These are phyloP conservation scores for Microtus oregoni DNA, from an alignment of 2,113 vertebrate genomes.

Conservation along the genomic window DNA sequence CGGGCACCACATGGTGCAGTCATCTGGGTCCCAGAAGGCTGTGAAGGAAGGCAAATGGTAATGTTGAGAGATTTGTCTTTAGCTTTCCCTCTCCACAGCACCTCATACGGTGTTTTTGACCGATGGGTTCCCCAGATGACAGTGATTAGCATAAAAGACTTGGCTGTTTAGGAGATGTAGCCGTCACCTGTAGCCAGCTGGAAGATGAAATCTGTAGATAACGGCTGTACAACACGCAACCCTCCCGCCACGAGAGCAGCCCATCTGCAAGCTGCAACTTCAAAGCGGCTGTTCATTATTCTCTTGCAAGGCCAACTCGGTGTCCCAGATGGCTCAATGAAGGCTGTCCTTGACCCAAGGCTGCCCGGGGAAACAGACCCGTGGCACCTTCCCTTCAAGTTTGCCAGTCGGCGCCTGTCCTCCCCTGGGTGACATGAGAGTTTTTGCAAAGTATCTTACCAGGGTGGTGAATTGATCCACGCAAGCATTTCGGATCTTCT, in stretches of 20 bases:
- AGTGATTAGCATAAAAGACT: neutral
- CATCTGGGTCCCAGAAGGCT: neutral
- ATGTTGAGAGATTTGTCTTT: neutral
- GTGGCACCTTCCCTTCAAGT: neutral
- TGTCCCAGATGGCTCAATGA: rapidly evolving
- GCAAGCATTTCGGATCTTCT: slow-evolving; percentile 96
- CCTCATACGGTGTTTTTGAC: neutral
- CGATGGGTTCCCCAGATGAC: neutral
- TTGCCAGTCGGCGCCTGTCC: neutral
- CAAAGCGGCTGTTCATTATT: neutral
- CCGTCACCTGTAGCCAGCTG: neutral
- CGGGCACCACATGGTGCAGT: neutral
- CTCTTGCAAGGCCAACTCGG: rapidly evolving
- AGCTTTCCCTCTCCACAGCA: too few species aligned
- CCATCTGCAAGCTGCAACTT: neutral
- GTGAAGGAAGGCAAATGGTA: neutral
- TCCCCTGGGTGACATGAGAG: rapidly evolving
- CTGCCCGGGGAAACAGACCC: neutral
- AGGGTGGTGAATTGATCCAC: slow-evolving; percentile 93
- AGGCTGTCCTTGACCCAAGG: neutral
- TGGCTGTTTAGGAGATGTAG: neutral
- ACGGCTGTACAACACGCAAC: rapidly evolving
- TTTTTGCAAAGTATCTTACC: slow-evolving; percentile 83
- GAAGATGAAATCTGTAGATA: neutral
- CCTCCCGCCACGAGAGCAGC: neutral